These are phyloP conservation scores for Orchestia grillus DNA, from an alignment of 1,140 invertebrate genomes.

Conservation along the genomic window DNA sequence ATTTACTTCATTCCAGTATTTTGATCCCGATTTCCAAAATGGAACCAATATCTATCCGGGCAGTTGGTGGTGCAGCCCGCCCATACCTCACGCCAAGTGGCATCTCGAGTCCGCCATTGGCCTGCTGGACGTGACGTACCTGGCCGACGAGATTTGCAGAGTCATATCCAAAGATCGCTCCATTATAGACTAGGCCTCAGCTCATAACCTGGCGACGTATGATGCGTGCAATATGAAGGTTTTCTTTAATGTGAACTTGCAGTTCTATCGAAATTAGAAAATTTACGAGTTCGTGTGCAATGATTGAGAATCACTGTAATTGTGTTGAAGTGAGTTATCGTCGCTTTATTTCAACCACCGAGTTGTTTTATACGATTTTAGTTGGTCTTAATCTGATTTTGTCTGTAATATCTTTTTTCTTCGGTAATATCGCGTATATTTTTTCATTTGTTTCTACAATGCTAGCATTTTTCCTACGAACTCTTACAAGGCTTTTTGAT, in stretches of 20 bases:
- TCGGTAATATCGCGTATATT: neutral
- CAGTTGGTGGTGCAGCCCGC: neutral
- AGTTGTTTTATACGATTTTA: no score
- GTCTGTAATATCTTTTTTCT: neutral
- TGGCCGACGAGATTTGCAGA: neutral
- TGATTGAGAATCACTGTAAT: neutral
- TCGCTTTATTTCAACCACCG: neutral
- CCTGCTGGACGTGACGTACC: neutral
- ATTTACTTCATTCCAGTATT: slow-evolving; percentile 9
- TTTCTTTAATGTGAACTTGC: neutral
- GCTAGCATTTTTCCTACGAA: neutral
- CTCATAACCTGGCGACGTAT: neutral
- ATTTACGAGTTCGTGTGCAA: neutral
- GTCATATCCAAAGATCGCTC: neutral
- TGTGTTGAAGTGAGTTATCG: neutral
- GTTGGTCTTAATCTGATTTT: neutral
- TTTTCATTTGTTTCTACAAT: neutral
- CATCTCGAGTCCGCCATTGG: slow-evolving; percentile 24
- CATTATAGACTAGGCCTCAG: neutral
- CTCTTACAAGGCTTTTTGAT: neutral
- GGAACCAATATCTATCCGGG: slow-evolving; percentile 1
- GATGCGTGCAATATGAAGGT: neutral
- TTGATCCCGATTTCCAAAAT: slow-evolving; percentile 32
- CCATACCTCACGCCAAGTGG: slow-evolving; percentile 38
- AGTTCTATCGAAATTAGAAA: neutral